Base-by-base conservation (phyloP, 1,140 invertebrate species). In the Euura saliciscinereae region DNA sequence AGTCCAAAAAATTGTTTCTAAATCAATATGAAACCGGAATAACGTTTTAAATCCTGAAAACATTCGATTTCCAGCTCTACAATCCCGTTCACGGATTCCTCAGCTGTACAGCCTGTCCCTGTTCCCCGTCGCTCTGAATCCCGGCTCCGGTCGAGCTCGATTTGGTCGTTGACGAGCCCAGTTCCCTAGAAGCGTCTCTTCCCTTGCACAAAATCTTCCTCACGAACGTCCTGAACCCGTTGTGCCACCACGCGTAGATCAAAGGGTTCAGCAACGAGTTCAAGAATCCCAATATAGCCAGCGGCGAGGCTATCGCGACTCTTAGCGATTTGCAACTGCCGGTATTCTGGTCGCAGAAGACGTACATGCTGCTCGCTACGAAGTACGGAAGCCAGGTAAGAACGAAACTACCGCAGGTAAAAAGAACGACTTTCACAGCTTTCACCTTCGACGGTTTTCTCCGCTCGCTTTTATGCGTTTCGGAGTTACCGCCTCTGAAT, bases 171-270 rank as follows among this genome's bases (percentile, higher is more conserved):
- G 70, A n/a, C 43, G 45, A 46, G 43, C 67, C 44, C 42, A 6
- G 28, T n/a, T 7, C 13, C 10, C 43, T 59, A 44, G 42, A 59
- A 46, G 66, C 45, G 6, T 68, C 45, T 45, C 45, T 43, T 45
- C 13, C 4, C 43, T 59, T 13, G 45, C 73, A 69, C 10, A 75
- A 51, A 51, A 78, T 72, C 66, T 80, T 84, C 65, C 81, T 83
- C 0, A 86, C 74, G 46, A 80, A 84, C 45, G 84, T 82, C 68
- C 90, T 83, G 74, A 91, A 91, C 2, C 89, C 89, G 79, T 91
- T 91, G 84, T 93, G 92, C 88, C 92, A 93, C 87, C 92, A 91
- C 2, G 92, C 92, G 78, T 94, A 94, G 72, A 94, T 93, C 65
- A 93, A 85, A 6, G 92, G 93, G 83, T 94, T 94, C 43, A 94